Percentiles rank a stretch among this genome's conserved stretches.
These are phyloP conservation scores for Sitodiplosis mosellana DNA, from an alignment of 1,140 invertebrate species.

Conservation along the genomic window DNA sequence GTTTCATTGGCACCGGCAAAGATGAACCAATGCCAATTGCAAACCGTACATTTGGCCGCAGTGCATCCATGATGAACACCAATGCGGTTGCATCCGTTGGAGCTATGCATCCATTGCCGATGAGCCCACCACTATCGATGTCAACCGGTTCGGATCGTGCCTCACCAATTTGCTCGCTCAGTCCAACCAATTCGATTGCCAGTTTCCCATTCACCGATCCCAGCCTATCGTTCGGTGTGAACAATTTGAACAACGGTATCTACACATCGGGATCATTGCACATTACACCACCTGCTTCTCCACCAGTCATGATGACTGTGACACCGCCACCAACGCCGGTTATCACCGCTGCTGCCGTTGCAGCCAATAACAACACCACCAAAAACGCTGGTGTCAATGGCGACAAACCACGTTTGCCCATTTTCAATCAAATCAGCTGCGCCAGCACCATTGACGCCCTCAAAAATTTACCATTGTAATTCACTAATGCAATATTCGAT, in stretches of 20 bases:
- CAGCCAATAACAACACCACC: constrained; percentile 21
- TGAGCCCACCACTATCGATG: constrained; percentile 24
- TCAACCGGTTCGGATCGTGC: constrained; percentile 24
- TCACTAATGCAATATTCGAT: not conserved
- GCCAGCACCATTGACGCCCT: constrained; percentile 34
- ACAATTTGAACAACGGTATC: constrained; percentile 1
- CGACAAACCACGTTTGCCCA: constrained; percentile 35
- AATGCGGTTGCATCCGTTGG: constrained; percentile 7
- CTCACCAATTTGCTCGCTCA: constrained; percentile 26
- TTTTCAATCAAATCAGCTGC: constrained; percentile 50
- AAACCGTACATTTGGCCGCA: constrained; percentile 20
- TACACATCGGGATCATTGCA: not conserved
- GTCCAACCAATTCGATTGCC: constrained; percentile 48
- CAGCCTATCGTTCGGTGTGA: constrained; percentile 7
- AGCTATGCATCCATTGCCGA: constrained; percentile 16
- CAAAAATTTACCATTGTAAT: constrained; percentile 35
- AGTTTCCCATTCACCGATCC: constrained; percentile 39
- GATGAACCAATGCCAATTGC: constrained; percentile 24
- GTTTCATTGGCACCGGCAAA: constrained; percentile 20
- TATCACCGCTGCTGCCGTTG: constrained; percentile 20
- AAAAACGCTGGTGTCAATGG: constrained; percentile 19
- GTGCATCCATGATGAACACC: constrained; percentile 7
- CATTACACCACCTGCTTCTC: constrained; percentile 6
- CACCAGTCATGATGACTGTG: constrained; percentile 16
- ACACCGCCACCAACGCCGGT: constrained; percentile 21